Percentiles rank a stretch among this genome's conserved stretches.
phyloP scores from a whole-genome alignment of 2,888 invertebrate genomes.

The Tachystola acroxantha region DNA sequence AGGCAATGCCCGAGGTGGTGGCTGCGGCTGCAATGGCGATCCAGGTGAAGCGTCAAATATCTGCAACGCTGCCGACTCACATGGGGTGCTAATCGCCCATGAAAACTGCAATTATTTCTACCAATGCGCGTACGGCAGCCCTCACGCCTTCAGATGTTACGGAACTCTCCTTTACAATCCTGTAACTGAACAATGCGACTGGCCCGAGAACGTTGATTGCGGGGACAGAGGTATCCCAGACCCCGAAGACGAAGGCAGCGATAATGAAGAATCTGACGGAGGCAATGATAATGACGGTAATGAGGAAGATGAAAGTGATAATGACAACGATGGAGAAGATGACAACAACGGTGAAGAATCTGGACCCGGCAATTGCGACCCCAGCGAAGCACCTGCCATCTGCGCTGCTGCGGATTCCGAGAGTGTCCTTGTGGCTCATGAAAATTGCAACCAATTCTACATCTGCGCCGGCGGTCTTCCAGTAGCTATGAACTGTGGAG shows the following conservation, averaged over 20 bases:
- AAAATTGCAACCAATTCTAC: slow-evolving; percentile 37
- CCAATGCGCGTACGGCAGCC: slow-evolving; percentile 25
- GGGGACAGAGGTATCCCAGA: slow-evolving; percentile 20
- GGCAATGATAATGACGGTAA: slow-evolving; percentile 1
- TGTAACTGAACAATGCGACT: slow-evolving; percentile 30
- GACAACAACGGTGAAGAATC: neutral
- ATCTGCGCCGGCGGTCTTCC: slow-evolving; percentile 29
- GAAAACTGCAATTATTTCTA: slow-evolving; percentile 33
- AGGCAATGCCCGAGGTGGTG: too few relatives aligned
- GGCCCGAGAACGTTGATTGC: slow-evolving; percentile 36
- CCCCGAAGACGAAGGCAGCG: neutral
- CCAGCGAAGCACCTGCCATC: slow-evolving; percentile 19
- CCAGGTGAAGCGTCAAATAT: too few relatives aligned
- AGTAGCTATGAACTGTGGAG: slow-evolving; percentile 24
- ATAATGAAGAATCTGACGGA: neutral
- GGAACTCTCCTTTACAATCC: slow-evolving; percentile 18
- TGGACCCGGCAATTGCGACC: slow-evolving; percentile 19
- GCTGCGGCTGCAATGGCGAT: too few relatives aligned
- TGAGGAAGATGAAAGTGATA: neutral
- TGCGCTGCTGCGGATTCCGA: slow-evolving; percentile 31
- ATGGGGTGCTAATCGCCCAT: slow-evolving; percentile 15
- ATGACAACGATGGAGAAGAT: slow-evolving; percentile 3
- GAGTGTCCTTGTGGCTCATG: slow-evolving; percentile 30
- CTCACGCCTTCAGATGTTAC: slow-evolving; percentile 10
- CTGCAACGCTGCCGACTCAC: too few relatives aligned